Evolutionary conservation across 2,797 vertebrate genomes (phyloP).

Genomic region (Tympanoctomys barrerae): DNA sequence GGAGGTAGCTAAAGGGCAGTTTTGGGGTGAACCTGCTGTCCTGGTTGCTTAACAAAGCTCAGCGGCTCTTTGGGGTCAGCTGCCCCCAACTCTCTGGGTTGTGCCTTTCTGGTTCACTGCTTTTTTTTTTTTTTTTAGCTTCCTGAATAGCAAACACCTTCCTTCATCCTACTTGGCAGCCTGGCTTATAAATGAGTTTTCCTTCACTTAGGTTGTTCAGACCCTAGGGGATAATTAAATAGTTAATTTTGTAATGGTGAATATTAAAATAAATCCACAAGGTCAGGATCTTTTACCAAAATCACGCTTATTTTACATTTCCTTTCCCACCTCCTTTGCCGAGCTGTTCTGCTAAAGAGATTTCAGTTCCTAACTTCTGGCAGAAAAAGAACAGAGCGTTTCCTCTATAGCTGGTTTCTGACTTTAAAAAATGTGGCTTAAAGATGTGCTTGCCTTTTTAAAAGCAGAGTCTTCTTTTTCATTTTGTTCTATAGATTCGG

Average conservation of each 20-base stretch:
- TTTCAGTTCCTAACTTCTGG: conserved; percentile 50
- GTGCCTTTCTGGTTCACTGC: not conserved
- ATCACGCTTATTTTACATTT: not conserved
- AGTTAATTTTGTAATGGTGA: conserved; percentile 67
- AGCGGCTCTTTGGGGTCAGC: not conserved
- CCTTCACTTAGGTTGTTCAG: conserved; percentile 34
- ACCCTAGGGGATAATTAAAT: conserved; percentile 51
- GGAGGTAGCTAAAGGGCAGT: not conserved
- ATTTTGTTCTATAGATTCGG: not conserved
- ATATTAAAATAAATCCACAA: not conserved
- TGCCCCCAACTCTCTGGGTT: not conserved
- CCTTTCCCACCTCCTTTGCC: conserved; percentile 25
- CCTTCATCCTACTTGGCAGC: conserved; percentile 67
- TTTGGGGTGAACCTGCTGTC: not conserved
- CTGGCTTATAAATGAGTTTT: conserved; percentile 58
- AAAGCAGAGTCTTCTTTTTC: not conserved
- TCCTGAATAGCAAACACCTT: conserved; percentile 54
- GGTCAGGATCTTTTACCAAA: conserved; percentile 65
- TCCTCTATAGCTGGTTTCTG: conserved; percentile 26
- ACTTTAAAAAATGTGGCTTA: conserved; percentile 38
- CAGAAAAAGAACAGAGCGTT: conserved; percentile 23
- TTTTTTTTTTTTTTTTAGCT: conserved; percentile 3
- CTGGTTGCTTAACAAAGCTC: not conserved
- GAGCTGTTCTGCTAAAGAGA: conserved; percentile 49
- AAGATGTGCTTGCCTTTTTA: conserved; percentile 27